Evolutionary conservation across 2,888 invertebrate species (phyloP).

Genomic region (Siphlonurus alternatus): DNA sequence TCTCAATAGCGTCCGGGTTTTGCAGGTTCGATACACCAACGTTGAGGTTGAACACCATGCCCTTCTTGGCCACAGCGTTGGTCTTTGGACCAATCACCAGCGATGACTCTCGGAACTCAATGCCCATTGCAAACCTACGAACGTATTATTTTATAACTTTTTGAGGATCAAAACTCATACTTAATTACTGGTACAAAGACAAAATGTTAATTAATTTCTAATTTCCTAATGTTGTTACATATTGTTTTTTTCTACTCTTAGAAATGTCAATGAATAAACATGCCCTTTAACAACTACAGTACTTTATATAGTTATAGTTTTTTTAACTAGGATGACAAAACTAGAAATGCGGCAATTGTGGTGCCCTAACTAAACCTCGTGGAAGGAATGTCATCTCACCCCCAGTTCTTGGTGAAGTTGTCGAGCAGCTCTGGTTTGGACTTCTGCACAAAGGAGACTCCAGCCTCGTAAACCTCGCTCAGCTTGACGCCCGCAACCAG

Average conservation of each 20-base stretch:
- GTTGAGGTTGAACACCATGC: constrained; percentile 94
- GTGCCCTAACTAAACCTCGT: no score
- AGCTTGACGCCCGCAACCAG: constrained; percentile 69
- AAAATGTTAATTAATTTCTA: neutral
- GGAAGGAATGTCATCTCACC: no score
- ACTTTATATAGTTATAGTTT: no score
- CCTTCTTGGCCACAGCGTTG: constrained; percentile 58
- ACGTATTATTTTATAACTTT: neutral
- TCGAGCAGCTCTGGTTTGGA: constrained; percentile 73
- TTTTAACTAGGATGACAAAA: no score
- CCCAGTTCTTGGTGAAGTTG: constrained; percentile 86
- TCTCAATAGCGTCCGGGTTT: constrained; percentile 67
- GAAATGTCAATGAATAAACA: neutral
- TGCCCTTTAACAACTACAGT: no score
- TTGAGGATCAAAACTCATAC: neutral
- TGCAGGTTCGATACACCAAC: constrained; percentile 75
- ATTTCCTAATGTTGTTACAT: neutral
- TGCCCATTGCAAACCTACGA: constrained; percentile 86
- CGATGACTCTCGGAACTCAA: constrained; percentile 93
- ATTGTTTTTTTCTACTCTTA: neutral
- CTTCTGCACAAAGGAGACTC: constrained; percentile 63
- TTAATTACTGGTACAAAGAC: neutral
- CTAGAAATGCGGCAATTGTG: no score
- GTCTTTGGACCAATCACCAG: constrained; percentile 85
- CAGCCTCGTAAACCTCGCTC: constrained; percentile 73